Base-by-base conservation (phyloP, 2,797 vertebrate species). In the Macropodus opercularis region DNA sequence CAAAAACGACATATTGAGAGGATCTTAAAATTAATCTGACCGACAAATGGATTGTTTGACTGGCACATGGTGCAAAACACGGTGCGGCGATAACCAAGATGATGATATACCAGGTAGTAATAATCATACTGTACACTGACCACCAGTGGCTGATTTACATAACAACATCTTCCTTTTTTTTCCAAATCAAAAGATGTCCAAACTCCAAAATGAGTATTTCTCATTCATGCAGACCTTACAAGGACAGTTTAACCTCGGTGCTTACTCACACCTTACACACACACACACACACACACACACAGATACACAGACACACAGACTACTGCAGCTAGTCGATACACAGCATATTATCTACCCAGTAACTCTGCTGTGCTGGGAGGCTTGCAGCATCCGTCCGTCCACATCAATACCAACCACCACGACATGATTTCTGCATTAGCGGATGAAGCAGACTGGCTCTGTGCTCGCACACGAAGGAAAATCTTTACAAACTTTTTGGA, bases 401-500 rank as follows among this genome's bases (percentile, higher is more conserved):
- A 51, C 64, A 57, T 75, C 64, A 54, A 46, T 36, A 67, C 13
- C 11, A 53, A 55, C 63, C 52, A 68, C n/a, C 58, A 57, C 8
- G 17, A 47, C 19, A 2, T 17, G 3, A 42, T 63, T 54, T 70
- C 55, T 52, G 62, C 66, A 54, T 54, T 7, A 73, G 51, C 15
- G 36, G 12, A 59, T 27, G 23, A 36, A 46, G 24, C 39, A 39
- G 23, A 12, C 7, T 18, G 19, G 35, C 51, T 63, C 48, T 10
- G 63, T 32, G 47, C 19, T 32, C 15, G n/a, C 18, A 54, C 50
- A 51, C 15, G 42, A 15, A 60, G 48, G 22, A 59, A 60, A 58
- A 76, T 52, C 23, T 69, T 42, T 54, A 23, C 14, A 72, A 87
- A 87, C 70, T 86, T 82, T n/a, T 52, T 23, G 8, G 1, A 35